Evolutionary conservation across 2,797 vertebrate genomes (phyloP).

Genomic region (Peromyscus aztecus): DNA sequence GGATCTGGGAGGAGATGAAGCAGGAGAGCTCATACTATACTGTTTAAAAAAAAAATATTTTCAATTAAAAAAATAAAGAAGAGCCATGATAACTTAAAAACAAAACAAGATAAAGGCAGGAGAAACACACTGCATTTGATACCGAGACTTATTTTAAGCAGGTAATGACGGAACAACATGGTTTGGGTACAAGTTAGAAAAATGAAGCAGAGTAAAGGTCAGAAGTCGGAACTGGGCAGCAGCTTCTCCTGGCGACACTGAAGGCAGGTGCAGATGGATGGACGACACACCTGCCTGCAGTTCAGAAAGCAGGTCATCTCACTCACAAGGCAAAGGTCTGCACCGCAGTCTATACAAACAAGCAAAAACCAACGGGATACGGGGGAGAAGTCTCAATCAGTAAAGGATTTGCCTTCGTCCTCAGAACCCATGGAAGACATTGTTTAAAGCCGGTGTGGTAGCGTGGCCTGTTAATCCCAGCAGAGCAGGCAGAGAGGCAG

Average conservation of each 20-base stretch:
- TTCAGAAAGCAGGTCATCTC: fast-evolving
- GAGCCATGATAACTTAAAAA: fast-evolving
- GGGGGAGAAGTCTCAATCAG: background rate
- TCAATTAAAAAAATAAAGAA: background rate
- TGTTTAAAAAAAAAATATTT: background rate
- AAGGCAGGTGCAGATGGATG: fast-evolving
- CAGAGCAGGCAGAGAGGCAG: background rate
- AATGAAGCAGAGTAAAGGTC: fast-evolving
- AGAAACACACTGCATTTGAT: fast-evolving
- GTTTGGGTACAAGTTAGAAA: no score
- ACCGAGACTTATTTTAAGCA: fast-evolving
- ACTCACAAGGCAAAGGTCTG: background rate
- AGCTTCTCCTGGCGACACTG: background rate
- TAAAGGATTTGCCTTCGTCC: background rate
- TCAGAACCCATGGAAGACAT: background rate
- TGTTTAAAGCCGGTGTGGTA: background rate
- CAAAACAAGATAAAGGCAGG: fast-evolving
- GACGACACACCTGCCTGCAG: fast-evolving
- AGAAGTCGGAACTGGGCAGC: background rate
- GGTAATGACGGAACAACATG: fast-evolving
- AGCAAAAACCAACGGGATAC: background rate
- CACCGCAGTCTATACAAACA: background rate
- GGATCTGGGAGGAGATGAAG: background rate
- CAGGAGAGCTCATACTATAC: no score
- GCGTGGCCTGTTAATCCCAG: background rate